Base-by-base conservation (phyloP, 2,888 invertebrate genomes). In the Drosophila falleni region DNA sequence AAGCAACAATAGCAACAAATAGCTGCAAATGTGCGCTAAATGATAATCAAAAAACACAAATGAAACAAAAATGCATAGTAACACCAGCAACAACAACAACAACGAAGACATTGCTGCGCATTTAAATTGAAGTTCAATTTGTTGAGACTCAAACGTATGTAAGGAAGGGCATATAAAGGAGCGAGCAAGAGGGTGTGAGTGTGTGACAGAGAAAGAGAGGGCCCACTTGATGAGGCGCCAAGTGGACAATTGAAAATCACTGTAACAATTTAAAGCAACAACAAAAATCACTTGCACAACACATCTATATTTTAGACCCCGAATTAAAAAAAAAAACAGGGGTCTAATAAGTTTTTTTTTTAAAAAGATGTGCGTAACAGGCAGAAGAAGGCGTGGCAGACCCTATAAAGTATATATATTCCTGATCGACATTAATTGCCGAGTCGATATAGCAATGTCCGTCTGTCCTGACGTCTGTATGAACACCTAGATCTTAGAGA, bases 1-100 rank as follows among this genome's bases (percentile, higher is more conserved):
- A 66, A 46, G n/a, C 79, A 73, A 70, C 72, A 67, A 67, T 61
- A 61, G 26, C 75, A 55, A 47, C 71, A 75, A 75, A 75, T 46
- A 29, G 66, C 63, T 65, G 51, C 62, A 80, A 73, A 74, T 72
- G 72, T 71, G 71, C 74, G 70, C 69, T 77, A 84, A 84, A 75
- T 81, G 87, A 81, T 79, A 79, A 78, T 69, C 58, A 70, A 69
- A 56, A 56, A 59, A 41, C n/a, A 29, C 19, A 58, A 44, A 37
- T 26, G 44, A 29, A 19, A 31, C 13, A 13, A 58, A 63, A 64
- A 51, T 62, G 50, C 47, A 55, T 37, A 60, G 44, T 41, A 66
- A 75, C 26, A 53, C 26, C 55, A 54, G 29, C 64, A 64, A 39
- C 58, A 59, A 19, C 44, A 58, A 54, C 37, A 44, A 42, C 58